These are phyloP conservation scores for Anguilla pacifica DNA, from an alignment of 2,797 vertebrate genomes.

Conservation along the genomic window DNA sequence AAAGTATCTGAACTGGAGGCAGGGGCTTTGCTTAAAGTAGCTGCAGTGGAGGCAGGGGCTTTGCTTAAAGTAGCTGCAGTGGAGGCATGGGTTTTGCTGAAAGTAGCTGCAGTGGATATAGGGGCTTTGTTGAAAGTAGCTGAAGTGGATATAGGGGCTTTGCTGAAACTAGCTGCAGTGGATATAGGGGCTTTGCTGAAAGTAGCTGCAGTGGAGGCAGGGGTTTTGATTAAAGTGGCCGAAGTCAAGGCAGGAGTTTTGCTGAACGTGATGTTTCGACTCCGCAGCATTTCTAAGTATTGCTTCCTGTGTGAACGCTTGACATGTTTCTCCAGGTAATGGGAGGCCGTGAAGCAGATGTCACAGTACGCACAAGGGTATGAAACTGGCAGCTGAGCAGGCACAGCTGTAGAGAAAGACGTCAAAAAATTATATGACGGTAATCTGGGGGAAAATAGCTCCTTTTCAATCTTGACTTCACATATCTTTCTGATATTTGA, in stretches of 20 bases:
- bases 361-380: slow-evolving; percentile 41
- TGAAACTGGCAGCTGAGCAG: slow-evolving; percentile 33
- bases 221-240: neutral
- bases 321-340: slow-evolving; percentile 41
- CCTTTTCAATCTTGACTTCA: no score
- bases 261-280: slow-evolving; percentile 19
- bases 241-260: neutral
- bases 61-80: neutral
- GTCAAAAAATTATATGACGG: neutral
- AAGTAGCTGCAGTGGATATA: neutral
- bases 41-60: neutral
- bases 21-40: neutral
- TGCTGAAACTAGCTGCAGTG: neutral
- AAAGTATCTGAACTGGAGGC: neutral
- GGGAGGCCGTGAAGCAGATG: slow-evolving; percentile 41
- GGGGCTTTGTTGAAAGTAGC: neutral
- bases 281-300: slow-evolving; percentile 37
- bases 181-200: neutral
- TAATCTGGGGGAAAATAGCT: neutral
- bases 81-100: neutral
- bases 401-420: slow-evolving; percentile 27
- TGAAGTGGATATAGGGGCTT: neutral
- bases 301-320: slow-evolving; percentile 43
- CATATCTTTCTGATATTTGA: no score
- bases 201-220: neutral